Evolutionary conservation across 2,113 vertebrate species (phyloP).

Genomic region (Recurvirostra avosetta): DNA sequence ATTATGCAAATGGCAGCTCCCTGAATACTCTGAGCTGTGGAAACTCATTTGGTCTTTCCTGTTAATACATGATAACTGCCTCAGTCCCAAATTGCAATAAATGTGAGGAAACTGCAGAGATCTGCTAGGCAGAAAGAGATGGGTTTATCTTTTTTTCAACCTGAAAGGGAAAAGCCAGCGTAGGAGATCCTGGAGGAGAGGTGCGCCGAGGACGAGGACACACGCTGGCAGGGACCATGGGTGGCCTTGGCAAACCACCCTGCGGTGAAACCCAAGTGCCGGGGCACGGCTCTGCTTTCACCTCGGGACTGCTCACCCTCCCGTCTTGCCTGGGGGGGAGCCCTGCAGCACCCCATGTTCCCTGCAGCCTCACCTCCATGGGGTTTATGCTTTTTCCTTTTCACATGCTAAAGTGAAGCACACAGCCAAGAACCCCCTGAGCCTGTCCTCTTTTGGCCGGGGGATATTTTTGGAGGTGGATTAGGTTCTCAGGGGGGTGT

Average conservation of each 20-base stretch:
- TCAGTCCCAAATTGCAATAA: background rate
- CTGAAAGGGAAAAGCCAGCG: background rate
- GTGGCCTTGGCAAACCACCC: background rate
- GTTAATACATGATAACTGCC: background rate
- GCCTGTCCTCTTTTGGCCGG: background rate
- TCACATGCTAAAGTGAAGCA: background rate
- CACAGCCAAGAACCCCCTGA: background rate
- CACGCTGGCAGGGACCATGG: background rate
- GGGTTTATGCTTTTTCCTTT: background rate
- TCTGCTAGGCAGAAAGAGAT: background rate
- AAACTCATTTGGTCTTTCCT: background rate
- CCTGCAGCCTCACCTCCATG: fast-evolving
- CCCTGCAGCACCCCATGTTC: background rate
- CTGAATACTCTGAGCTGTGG: background rate
- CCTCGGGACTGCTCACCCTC: background rate
- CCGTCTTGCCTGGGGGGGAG: background rate
- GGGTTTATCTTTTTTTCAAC: background rate
- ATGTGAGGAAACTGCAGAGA: background rate
- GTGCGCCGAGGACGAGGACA: background rate
- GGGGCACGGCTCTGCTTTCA: background rate
- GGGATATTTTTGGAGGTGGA: background rate
- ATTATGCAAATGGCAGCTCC: background rate
- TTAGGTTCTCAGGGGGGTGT: background rate
- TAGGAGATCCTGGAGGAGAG: background rate
- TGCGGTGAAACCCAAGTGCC: background rate